Conservation (phyloP, 2,113 vertebrate species). For the Nothoprocta perdicaria region DNA sequence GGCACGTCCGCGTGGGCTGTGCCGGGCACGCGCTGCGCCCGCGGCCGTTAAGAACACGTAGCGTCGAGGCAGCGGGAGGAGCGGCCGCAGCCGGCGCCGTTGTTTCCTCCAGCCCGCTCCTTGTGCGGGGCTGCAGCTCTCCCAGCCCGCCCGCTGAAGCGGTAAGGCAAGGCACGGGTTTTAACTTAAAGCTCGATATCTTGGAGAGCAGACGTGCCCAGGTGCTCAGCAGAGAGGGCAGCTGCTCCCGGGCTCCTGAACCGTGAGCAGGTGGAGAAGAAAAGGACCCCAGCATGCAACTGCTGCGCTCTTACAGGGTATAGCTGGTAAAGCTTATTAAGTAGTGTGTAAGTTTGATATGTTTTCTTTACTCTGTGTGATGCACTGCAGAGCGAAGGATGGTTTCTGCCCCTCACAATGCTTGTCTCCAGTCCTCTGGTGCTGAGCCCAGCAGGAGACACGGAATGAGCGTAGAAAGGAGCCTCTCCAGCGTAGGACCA, state of each 20-base stretch:
- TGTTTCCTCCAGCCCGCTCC: neutral
- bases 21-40: neutral
- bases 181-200: neutral
- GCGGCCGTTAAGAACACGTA: neutral
- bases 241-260: neutral
- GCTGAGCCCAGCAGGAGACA: accelerated
- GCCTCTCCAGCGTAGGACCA: neutral
- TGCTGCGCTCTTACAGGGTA: neutral
- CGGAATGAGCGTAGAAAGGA: neutral
- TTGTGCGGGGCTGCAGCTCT: neutral
- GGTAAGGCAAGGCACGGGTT: neutral
- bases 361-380: neutral
- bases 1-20: too few species aligned
- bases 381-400: neutral
- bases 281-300: neutral
- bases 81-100: neutral
- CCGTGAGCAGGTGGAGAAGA: too few species aligned
- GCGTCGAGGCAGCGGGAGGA: neutral
- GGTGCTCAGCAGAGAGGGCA: neutral
- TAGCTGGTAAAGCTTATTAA: neutral
- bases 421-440: neutral
- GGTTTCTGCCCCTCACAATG: neutral
- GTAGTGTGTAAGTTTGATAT: accelerated
- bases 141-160: neutral
- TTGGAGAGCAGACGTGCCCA: too few species aligned